phyloP scores from a whole-genome alignment of 2,797 vertebrate genomes.

The Hydrolagus colliei region DNA sequence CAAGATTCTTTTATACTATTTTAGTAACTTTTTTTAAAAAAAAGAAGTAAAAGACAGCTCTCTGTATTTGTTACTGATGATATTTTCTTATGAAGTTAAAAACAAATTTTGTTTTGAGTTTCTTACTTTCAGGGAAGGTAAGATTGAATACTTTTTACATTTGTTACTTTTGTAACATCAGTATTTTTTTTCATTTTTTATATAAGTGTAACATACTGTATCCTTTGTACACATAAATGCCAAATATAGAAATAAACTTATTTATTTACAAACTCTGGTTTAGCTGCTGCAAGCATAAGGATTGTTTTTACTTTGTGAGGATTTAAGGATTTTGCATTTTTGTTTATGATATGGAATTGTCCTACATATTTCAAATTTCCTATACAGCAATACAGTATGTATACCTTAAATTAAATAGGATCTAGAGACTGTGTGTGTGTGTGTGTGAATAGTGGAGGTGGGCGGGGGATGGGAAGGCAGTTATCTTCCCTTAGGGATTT shows the following conservation, averaged over 20 bases:
- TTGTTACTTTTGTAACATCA: slow-evolving; percentile 98
- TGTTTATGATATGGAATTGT: slow-evolving; percentile 19
- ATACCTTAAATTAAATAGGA: background rate
- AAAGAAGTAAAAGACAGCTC: slow-evolving; percentile 42
- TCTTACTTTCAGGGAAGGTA: slow-evolving; percentile 98
- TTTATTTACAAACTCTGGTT: slow-evolving; percentile 84
- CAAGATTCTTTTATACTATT: slow-evolving; percentile 78
- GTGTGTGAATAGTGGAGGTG: too few species aligned
- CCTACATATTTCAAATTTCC: slow-evolving; percentile 30
- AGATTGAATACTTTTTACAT: slow-evolving; percentile 93
- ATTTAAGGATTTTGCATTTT: slow-evolving; percentile 17
- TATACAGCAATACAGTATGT: background rate
- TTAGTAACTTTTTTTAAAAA: slow-evolving; percentile 85
- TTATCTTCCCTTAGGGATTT: background rate
- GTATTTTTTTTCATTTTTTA: slow-evolving; percentile 98
- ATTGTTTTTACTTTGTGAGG: background rate
- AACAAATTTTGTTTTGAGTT: slow-evolving; percentile 54
- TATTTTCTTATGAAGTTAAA: slow-evolving; percentile 88
- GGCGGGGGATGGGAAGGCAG: too few species aligned
- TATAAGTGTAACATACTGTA: slow-evolving; percentile 99
- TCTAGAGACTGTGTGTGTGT: background rate
- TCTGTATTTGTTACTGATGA: slow-evolving; percentile 84
- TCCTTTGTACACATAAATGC: slow-evolving; percentile 99
- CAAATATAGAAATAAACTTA: slow-evolving; percentile 99
- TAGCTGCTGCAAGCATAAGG: background rate